These are phyloP conservation scores for Coregonus clupeaformis DNA, from an alignment of 2,113 vertebrate genomes.

Conservation along the genomic window DNA sequence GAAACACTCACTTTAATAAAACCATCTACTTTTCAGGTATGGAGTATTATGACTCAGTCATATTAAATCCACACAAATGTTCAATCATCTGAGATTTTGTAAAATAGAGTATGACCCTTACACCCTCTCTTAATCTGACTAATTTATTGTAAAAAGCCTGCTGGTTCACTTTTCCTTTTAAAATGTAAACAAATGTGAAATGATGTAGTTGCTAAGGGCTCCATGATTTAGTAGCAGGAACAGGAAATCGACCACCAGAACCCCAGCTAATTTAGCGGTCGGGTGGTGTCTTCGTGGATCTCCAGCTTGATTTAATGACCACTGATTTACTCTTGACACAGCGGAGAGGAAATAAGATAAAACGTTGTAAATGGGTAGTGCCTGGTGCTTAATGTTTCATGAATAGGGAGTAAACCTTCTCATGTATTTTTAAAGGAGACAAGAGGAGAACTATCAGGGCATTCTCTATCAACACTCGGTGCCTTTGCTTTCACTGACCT, in stretches of 20 bases:
- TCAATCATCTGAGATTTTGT: too few relatives aligned
- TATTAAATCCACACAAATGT: too few relatives aligned
- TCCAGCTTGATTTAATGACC: constrained; percentile 1
- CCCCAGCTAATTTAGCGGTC: not conserved
- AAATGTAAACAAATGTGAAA: not conserved
- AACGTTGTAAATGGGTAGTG: constrained; percentile 26
- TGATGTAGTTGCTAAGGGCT: not conserved
- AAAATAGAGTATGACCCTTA: too few relatives aligned
- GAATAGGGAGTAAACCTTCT: constrained; percentile 40
- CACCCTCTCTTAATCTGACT: not conserved
- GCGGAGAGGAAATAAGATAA: not conserved
- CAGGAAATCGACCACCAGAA: not conserved
- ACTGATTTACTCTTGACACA: not conserved
- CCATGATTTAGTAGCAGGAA: not conserved
- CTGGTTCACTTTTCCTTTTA: not conserved
- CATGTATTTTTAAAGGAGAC: constrained; percentile 56
- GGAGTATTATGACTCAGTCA: too few relatives aligned
- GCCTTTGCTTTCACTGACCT: not conserved
- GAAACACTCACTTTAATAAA: too few relatives aligned
- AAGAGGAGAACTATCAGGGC: not conserved
- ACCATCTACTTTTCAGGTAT: too few relatives aligned
- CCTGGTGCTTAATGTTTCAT: constrained; percentile 57
- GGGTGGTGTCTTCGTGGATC: not conserved
- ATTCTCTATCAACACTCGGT: not conserved
- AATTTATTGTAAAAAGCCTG: not conserved